phyloP scores from a whole-genome alignment of 2,888 invertebrate species.

The Adineta ricciae region DNA sequence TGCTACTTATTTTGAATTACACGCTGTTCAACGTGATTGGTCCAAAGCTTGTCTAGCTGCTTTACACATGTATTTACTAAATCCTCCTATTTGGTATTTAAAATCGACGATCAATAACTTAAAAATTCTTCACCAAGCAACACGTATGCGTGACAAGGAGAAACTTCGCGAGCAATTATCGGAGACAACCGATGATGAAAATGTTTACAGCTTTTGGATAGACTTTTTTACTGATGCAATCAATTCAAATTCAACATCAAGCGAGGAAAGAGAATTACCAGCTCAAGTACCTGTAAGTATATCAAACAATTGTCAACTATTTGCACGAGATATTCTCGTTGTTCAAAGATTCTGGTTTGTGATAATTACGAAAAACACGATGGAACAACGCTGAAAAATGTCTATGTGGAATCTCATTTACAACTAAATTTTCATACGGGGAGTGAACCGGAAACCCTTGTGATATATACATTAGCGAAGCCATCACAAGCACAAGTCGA shows the following conservation, averaged over 20 bases:
- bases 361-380: neutral
- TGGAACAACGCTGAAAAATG: neutral
- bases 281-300: neutral
- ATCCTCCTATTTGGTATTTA: conserved; percentile 16
- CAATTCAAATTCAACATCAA: neutral
- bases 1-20: neutral
- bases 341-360: neutral
- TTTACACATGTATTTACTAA: conserved; percentile 4
- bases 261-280: conserved; percentile 5
- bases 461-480: neutral
- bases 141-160: neutral
- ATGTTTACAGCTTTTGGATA: neutral
- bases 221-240: conserved; percentile 20
- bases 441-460: neutral
- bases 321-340: neutral
- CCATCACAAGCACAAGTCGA: neutral
- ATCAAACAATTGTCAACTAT: neutral
- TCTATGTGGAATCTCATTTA: neutral
- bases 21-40: neutral
- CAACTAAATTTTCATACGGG: conserved; percentile 12
- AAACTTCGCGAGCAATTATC: neutral
- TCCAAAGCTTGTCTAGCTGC: neutral
- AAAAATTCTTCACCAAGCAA: neutral
- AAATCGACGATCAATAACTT: neutral
- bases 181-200: neutral